Conservation (phyloP, 1,140 invertebrate genomes). For the Wasmannia auropunctata region DNA sequence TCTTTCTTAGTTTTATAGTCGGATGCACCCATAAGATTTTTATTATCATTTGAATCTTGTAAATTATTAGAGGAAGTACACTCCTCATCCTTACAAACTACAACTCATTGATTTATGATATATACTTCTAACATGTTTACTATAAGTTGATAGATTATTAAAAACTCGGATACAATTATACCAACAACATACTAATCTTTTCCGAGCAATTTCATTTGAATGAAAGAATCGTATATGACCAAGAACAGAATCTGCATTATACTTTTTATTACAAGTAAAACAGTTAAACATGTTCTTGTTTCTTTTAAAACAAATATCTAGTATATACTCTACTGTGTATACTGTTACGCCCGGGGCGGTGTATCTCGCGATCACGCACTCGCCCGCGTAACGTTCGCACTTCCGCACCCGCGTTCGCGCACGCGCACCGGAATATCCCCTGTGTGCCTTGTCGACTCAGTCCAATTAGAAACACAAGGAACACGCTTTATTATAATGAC, state of each 20-base stretch:
- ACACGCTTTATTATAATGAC: too few species aligned
- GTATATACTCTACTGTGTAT: too few species aligned
- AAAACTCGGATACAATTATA: background rate
- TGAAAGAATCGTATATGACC: conserved; percentile 13
- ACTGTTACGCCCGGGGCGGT: too few species aligned
- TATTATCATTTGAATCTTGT: background rate
- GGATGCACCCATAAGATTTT: background rate
- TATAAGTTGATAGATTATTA: background rate
- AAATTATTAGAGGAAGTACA: background rate
- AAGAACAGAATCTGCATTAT: background rate
- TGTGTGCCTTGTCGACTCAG: too few species aligned
- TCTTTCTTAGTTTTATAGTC: background rate
- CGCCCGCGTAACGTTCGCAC: too few species aligned
- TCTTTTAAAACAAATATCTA: too few species aligned
- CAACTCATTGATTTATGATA: background rate
- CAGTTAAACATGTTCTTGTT: background rate
- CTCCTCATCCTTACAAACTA: background rate
- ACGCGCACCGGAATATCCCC: too few species aligned
- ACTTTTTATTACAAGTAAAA: background rate
- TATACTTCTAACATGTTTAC: background rate
- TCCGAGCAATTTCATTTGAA: conserved; percentile 15
- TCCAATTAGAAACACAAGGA: too few species aligned
- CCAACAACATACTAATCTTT: conserved; percentile 2
- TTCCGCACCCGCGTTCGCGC: too few species aligned
- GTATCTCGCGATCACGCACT: too few species aligned